Evolutionary conservation across 2,888 invertebrate species (phyloP), one percentile per base, ranked within the genome.

Genomic region (Hydrotaea diabolus): DNA sequence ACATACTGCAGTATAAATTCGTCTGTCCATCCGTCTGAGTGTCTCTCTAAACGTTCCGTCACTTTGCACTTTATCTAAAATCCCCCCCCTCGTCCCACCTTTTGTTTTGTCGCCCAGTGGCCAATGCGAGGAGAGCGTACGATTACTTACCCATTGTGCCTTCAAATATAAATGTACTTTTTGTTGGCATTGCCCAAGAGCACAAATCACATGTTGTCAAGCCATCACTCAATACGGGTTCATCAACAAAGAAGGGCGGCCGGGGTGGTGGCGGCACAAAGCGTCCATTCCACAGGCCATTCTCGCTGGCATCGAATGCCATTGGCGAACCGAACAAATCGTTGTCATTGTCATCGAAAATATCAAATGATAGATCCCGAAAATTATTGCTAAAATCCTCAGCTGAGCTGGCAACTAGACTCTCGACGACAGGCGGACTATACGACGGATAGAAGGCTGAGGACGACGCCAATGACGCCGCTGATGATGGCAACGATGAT

Each of bases 161-260:
- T 89, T 95, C 95, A 82, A 94, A 92, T 86, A 93, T 94, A 91
- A 92, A 94, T 80, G 93, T 93, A 90, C 93, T 93, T 91, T 93
- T 93, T 73, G 92, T 92, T 93, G 94, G 93, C 94, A 94, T 92
- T 86, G 95, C 95, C 95, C 95, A 95, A 86, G 95, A 94, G 92
- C 95, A 95, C 87, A 95, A 93, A 92, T 95, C 95, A 92, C 95
- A 95, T 88, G 95, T 95, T 88, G 95, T 95, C 87, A 95, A 93
- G 84, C 95, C 95, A 92, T 95, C 95, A 85, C 94, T 93, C 87
- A 94, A 93, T 84, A 92, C 91, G 82, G 94, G 93, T 83, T 93
- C 93, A 77, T 95, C 95, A 88, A 95, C 94, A 82, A 95, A 93
- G 90, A 94, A 94, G 64, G 95, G 94, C 21, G 95, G 94, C 85